Evolutionary conservation across 2,888 invertebrate species (phyloP).

Genomic region (Agonopterix subpropinquella): DNA sequence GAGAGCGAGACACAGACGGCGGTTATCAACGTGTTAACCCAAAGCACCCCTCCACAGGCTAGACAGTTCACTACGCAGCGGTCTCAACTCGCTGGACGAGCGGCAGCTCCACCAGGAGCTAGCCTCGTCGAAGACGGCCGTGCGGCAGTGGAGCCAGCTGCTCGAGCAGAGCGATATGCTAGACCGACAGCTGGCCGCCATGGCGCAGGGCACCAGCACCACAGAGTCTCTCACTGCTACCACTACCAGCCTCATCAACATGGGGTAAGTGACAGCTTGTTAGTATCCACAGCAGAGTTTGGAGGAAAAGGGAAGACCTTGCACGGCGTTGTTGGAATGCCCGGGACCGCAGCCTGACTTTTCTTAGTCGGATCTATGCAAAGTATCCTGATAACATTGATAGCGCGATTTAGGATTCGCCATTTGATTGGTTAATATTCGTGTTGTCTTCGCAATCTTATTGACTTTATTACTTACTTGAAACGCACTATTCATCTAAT

Average conservation of each 20-base stretch:
- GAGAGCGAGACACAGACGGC: too few relatives aligned
- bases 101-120: constrained; percentile 64
- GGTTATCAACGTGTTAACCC: not conserved
- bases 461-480: too few relatives aligned
- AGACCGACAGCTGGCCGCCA: constrained; percentile 62
- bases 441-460: too few relatives aligned
- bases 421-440: too few relatives aligned
- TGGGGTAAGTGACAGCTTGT: constrained; percentile 50
- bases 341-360: too few relatives aligned
- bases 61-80: constrained; percentile 68
- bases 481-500: too few relatives aligned
- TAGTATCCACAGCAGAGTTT: too few relatives aligned
- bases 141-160: constrained; percentile 67
- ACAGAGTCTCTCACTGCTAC: constrained; percentile 64
- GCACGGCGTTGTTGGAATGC: too few relatives aligned
- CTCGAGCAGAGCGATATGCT: constrained; percentile 63
- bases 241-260: constrained; percentile 64
- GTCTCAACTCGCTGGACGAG: constrained; percentile 67
- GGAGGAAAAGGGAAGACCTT: too few relatives aligned
- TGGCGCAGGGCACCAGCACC: constrained; percentile 62
- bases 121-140: constrained; percentile 57
- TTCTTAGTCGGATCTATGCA: too few relatives aligned
- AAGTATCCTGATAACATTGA: too few relatives aligned
- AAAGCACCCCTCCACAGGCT: constrained; percentile 30
- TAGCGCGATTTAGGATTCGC: too few relatives aligned